These are phyloP conservation scores for Cololabis saira DNA, from an alignment of 2,113 vertebrate species.

Conservation along the genomic window DNA sequence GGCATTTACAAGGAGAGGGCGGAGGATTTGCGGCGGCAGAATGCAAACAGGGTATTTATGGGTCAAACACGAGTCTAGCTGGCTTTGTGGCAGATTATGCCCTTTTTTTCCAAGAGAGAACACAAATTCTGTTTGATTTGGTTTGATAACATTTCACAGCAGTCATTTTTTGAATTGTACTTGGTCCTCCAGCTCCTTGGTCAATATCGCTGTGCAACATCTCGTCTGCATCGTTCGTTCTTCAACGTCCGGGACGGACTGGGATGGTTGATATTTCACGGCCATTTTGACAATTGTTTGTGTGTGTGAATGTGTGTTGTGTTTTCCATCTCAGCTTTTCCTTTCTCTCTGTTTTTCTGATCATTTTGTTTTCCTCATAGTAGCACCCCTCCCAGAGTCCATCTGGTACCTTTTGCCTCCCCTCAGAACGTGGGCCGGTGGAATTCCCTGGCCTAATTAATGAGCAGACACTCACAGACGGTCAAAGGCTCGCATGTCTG, in stretches of 20 bases:
- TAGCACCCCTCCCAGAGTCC: slow-evolving; percentile 79
- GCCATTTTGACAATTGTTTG: slow-evolving; percentile 60
- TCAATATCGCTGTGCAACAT: not conserved
- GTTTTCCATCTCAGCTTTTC: slow-evolving; percentile 33
- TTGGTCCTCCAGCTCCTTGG: slow-evolving; percentile 22
- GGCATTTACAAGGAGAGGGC: slow-evolving; percentile 64
- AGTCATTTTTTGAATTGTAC: slow-evolving; percentile 49
- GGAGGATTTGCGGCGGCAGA: slow-evolving; percentile 73
- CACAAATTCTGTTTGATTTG: slow-evolving; percentile 71
- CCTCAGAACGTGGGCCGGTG: slow-evolving; percentile 77
- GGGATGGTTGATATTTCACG: slow-evolving; percentile 36
- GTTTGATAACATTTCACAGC: slow-evolving; percentile 65
- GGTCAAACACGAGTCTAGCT: slow-evolving; percentile 78
- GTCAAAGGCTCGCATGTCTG: slow-evolving; percentile 78
- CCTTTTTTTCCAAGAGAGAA: slow-evolving; percentile 55
- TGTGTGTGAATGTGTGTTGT: slow-evolving; percentile 25
- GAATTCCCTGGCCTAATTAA: slow-evolving; percentile 87
- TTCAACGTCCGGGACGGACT: not conserved
- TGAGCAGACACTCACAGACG: slow-evolving; percentile 82
- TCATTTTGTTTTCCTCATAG: slow-evolving; percentile 70
- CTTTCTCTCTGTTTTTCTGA: slow-evolving; percentile 40
- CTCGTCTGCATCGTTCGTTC: not conserved
- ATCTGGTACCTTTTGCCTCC: slow-evolving; percentile 84
- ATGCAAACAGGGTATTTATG: slow-evolving; percentile 81
- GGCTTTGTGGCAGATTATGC: slow-evolving; percentile 80